Percentiles rank a stretch among this genome's conserved stretches.
These are phyloP conservation scores for Uloborus plumipes DNA, from an alignment of 2,888 invertebrate genomes.

Conservation along the genomic window DNA sequence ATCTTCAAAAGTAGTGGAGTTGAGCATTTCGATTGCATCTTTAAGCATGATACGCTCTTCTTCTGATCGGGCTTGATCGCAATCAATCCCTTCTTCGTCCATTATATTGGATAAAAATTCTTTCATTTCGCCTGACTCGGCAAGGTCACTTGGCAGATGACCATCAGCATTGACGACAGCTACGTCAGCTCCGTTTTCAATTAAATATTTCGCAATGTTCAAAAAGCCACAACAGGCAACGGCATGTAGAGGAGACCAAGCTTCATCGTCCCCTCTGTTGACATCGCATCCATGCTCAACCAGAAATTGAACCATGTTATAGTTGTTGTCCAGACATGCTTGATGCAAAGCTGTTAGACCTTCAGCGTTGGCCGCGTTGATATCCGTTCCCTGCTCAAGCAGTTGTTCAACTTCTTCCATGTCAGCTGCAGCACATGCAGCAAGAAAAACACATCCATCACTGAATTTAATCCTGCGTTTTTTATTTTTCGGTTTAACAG, in stretches of 20 bases:
- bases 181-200: constrained; percentile 92
- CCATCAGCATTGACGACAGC: constrained; percentile 97
- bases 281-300: constrained; percentile 95
- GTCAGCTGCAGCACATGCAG: constrained; percentile 97
- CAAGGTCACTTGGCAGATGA: constrained; percentile 94
- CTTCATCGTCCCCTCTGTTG: constrained; percentile 98
- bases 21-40: constrained; percentile 90
- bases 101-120: constrained; percentile 88
- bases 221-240: constrained; percentile 96
- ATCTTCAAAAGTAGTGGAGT: constrained; percentile 77
- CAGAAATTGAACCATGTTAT: constrained; percentile 99
- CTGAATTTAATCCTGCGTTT: constrained; percentile 91
- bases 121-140: constrained; percentile 92
- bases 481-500: constrained; percentile 72
- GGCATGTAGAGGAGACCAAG: constrained; percentile 99
- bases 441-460: constrained; percentile 96
- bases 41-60: constrained; percentile 91
- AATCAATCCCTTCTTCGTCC: constrained; percentile 91
- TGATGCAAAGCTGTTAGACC: constrained; percentile 99
- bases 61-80: constrained; percentile 89
- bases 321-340: constrained; percentile 99
- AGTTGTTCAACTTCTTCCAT: constrained; percentile 95
- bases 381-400: constrained; percentile 91
- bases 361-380: constrained; percentile 98
- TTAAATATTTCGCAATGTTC: constrained; percentile 80